Conservation (phyloP, 2,888 invertebrate species). For the Myopa tessellatipennis region DNA sequence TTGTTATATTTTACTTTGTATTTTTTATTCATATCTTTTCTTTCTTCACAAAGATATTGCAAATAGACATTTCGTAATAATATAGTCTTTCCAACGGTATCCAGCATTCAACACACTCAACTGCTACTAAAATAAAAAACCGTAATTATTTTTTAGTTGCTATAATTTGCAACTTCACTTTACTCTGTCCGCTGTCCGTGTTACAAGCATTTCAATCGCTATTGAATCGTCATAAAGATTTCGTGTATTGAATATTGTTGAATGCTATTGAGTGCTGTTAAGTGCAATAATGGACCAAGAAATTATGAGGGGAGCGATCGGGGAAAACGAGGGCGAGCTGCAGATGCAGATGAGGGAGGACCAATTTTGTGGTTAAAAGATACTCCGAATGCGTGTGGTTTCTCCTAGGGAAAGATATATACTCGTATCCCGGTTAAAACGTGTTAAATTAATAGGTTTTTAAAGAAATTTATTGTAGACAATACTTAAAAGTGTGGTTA, state of each 20-base stretch:
- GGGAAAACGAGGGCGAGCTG: too few species aligned
- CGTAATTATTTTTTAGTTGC: constrained; percentile 27
- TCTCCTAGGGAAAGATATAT: too few species aligned
- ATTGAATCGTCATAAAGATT: not conserved
- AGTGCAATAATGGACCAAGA: too few species aligned
- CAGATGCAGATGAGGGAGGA: too few species aligned
- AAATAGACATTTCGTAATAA: not conserved
- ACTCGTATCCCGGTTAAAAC: too few species aligned
- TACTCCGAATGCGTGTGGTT: too few species aligned
- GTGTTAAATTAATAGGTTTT: too few species aligned
- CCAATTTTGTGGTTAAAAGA: too few species aligned
- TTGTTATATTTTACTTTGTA: too few species aligned
- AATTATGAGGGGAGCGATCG: too few species aligned
- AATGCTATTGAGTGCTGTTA: not conserved
- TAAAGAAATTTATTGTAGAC: too few species aligned
- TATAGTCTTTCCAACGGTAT: not conserved
- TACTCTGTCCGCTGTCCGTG: not conserved
- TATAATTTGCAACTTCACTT: constrained; percentile 15
- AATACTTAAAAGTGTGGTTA: too few species aligned
- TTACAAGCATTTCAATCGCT: not conserved
- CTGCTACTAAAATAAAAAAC: constrained; percentile 13
- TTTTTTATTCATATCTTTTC: not conserved
- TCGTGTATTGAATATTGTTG: constrained; percentile 13
- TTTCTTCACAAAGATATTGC: not conserved
- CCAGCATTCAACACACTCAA: not conserved